Evolutionary conservation across 2,888 invertebrate genomes (phyloP).

Genomic region (Cheilosia pagana): DNA sequence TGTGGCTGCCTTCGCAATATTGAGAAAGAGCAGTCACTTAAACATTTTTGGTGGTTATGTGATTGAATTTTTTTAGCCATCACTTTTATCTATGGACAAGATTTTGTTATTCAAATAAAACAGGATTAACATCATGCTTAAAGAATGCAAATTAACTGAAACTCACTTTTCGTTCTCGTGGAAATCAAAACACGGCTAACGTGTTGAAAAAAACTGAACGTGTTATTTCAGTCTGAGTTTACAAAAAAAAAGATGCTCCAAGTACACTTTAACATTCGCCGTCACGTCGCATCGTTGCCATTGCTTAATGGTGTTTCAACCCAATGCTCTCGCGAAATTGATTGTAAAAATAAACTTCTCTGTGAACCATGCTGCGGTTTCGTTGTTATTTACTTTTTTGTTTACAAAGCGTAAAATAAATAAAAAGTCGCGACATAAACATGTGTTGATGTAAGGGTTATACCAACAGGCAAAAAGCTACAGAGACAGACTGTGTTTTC

Average conservation of each 20-base stretch:
- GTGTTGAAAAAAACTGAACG: background rate
- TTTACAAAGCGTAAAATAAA: background rate
- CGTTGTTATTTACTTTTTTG: background rate
- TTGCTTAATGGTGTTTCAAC: conserved; percentile 11
- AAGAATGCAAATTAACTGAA: too few species aligned
- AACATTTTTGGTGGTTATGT: too few species aligned
- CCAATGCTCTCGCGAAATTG: conserved; percentile 9
- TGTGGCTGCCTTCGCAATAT: too few species aligned
- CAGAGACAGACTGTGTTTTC: background rate
- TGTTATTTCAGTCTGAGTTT: background rate
- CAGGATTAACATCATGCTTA: too few species aligned
- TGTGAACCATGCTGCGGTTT: conserved; percentile 2
- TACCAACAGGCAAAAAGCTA: background rate
- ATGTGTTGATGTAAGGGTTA: background rate
- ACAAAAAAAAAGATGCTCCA: background rate
- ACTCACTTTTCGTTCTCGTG: too few species aligned
- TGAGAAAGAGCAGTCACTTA: too few species aligned
- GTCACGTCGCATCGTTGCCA: conserved; percentile 11
- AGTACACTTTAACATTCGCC: background rate
- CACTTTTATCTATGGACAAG: too few species aligned
- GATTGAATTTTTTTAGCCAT: too few species aligned
- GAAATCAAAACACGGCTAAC: background rate
- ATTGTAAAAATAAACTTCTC: conserved; percentile 8
- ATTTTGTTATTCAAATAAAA: too few species aligned
- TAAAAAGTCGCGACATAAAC: background rate